phyloP scores from a whole-genome alignment of 2,113 vertebrate genomes.

The Entomyzon cyanotis region DNA sequence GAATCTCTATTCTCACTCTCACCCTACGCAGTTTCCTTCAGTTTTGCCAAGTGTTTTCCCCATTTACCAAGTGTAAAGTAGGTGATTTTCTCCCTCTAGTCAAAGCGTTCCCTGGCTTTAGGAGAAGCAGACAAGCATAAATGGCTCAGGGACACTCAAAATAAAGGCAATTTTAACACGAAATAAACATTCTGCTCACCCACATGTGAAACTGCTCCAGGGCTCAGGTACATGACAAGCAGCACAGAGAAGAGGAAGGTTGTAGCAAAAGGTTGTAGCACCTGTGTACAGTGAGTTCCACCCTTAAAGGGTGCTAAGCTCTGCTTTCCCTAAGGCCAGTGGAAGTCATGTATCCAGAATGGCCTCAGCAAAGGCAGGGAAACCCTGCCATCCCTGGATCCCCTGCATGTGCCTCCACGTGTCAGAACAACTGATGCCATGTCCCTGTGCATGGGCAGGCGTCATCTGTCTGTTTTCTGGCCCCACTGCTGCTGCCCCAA shows the following conservation, averaged over 20 bases:
- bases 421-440: not conserved
- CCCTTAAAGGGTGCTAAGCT: not conserved
- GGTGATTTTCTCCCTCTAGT: not conserved
- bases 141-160: not conserved
- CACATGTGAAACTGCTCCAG: not conserved
- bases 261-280: not conserved
- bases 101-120: not conserved
- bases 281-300: too few species aligned
- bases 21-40: not conserved
- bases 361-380: not conserved
- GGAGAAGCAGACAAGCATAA: not conserved
- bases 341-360: not conserved
- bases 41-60: not conserved
- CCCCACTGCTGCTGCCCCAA: not conserved
- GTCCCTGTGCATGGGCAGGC: accelerated
- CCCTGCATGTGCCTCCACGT: accelerated
- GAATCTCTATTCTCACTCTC: not conserved
- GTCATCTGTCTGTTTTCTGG: not conserved
- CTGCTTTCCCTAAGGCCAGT: not conserved
- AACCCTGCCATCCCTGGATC: not conserved
- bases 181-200: not conserved
- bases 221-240: not conserved
- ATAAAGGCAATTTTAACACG: not conserved
- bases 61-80: not conserved
- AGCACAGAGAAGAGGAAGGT: not conserved